phyloP scores from a whole-genome alignment of 2,113 vertebrate genomes.

The Psittacus erithacus region DNA sequence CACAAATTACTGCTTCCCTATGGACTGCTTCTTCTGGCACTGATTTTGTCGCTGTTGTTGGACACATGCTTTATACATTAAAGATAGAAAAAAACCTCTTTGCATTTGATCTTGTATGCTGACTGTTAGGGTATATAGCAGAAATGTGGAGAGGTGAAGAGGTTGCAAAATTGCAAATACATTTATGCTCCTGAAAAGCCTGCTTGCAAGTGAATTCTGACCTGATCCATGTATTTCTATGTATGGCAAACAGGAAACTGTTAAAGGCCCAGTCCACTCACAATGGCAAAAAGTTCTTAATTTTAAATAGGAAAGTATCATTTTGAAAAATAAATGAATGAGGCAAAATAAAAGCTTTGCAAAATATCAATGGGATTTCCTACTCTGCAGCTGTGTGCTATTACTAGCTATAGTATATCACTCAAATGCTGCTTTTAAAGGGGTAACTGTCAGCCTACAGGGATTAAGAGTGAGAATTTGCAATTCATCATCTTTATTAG shows the following conservation, averaged over 20 bases:
- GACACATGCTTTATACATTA: conserved; percentile 63
- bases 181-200: conserved; percentile 14
- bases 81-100: not conserved
- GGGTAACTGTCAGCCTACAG: conserved; percentile 74
- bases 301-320: conserved; percentile 37
- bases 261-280: not conserved
- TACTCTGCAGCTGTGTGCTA: conserved; percentile 69
- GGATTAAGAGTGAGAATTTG: conserved; percentile 77
- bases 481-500: conserved; percentile 80
- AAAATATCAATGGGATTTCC: conserved; percentile 70
- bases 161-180: not conserved
- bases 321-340: conserved; percentile 71
- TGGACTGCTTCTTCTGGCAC: conserved; percentile 54
- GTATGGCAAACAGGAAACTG: not conserved
- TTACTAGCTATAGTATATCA: conserved; percentile 77
- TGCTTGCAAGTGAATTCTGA: not conserved
- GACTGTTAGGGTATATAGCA: not conserved
- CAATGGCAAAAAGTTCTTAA: not conserved
- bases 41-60: conserved; percentile 48
- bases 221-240: not conserved
- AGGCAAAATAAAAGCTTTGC: conserved; percentile 70
- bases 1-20: conserved; percentile 58
- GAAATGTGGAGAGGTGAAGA: not conserved
- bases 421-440: conserved; percentile 75
- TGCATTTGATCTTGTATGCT: not conserved